Evolutionary conservation across 2,888 invertebrate species (phyloP).

Genomic region (Hydraecia micacea): DNA sequence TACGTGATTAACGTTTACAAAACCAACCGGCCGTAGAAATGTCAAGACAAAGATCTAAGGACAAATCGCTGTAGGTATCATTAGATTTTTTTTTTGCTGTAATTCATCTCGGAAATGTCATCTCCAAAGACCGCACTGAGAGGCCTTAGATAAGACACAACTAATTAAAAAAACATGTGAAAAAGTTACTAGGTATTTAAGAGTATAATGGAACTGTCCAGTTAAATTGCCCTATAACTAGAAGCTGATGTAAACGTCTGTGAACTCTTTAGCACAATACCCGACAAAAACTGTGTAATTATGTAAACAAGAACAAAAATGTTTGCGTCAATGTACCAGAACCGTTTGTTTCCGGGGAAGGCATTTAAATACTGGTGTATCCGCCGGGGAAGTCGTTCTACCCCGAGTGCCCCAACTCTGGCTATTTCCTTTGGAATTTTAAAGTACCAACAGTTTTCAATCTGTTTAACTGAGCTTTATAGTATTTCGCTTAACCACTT

Average conservation of each 20-base stretch:
- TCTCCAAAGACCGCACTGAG: background rate
- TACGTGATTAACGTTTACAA: constrained; percentile 38
- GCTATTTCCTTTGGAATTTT: constrained; percentile 57
- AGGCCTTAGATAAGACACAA: background rate
- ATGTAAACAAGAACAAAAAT: constrained; percentile 52
- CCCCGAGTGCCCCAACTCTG: constrained; percentile 34
- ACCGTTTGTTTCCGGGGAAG: constrained; percentile 58
- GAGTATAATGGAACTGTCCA: too few relatives aligned
- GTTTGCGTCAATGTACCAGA: constrained; percentile 46
- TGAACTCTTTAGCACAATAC: constrained; percentile 19
- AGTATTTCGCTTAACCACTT: constrained; percentile 54
- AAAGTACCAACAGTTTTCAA: constrained; percentile 64
- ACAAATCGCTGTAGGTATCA: constrained; percentile 6
- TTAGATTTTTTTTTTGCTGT: constrained; percentile 28
- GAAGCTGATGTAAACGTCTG: constrained; percentile 10
- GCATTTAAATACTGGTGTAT: constrained; percentile 60
- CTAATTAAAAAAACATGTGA: background rate
- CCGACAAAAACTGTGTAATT: constrained; percentile 27
- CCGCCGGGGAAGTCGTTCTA: constrained; percentile 58
- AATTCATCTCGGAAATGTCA: constrained; percentile 32
- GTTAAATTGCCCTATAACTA: constrained; percentile 6
- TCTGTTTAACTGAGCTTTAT: constrained; percentile 50
- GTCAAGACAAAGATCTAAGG: constrained; percentile 5
- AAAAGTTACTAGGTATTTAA: background rate
- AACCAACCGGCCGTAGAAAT: background rate